These are phyloP conservation scores for Aplodontia rufa DNA, from an alignment of 2,113 vertebrate species.

Conservation along the genomic window DNA sequence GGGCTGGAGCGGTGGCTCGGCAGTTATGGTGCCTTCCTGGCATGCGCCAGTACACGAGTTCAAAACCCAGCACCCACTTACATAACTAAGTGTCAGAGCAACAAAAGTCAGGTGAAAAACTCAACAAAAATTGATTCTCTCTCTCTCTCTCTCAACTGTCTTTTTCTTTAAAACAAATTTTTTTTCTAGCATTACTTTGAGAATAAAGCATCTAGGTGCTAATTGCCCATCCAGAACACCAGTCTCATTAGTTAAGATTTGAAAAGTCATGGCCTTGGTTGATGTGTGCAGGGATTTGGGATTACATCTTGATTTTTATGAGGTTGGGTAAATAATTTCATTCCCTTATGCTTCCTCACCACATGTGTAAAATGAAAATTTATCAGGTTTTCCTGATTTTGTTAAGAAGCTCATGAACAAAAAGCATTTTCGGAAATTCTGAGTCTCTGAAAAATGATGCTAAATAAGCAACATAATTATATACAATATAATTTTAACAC, in stretches of 20 bases:
- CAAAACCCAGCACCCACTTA: no score
- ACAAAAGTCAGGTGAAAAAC: no score
- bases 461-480: slow-evolving; percentile 11
- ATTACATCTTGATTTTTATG: not conserved
- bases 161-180: no score
- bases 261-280: not conserved
- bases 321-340: not conserved
- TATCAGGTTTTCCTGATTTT: not conserved
- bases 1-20: no score
- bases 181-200: not conserved
- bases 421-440: not conserved
- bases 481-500: no score
- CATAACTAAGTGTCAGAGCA: no score
- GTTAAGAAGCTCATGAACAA: not conserved
- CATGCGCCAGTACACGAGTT: no score
- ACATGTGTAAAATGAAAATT: not conserved
- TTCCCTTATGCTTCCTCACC: not conserved
- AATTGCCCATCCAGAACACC: not conserved
- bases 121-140: no score
- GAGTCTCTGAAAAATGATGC: slow-evolving; percentile 31
- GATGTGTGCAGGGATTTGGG: not conserved
- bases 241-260: not conserved
- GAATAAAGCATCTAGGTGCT: not conserved
- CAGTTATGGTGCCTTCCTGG: no score
- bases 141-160: no score